Conservation (phyloP, 2,888 invertebrate species). For the Chrysomela aeneicollis region DNA sequence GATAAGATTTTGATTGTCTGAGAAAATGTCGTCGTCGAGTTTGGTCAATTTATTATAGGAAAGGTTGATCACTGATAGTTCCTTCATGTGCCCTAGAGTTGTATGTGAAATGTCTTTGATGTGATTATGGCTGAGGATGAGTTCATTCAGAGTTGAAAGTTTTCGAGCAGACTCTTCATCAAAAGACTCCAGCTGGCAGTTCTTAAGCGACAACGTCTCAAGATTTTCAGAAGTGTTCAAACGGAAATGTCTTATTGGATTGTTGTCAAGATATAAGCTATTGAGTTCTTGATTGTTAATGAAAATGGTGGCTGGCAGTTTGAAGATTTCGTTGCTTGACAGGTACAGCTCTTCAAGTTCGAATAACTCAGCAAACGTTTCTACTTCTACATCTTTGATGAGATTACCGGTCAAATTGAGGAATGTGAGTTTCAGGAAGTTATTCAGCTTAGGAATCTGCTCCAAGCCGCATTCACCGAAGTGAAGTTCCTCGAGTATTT, state of each 20-base stretch:
- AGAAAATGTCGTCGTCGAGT: conserved; percentile 73
- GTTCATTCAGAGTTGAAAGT: conserved; percentile 62
- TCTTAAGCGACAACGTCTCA: conserved; percentile 73
- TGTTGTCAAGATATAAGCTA: conserved; percentile 74
- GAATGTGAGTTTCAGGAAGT: conserved; percentile 63
- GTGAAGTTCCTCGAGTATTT: conserved; percentile 69
- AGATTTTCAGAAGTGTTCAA: conserved; percentile 70
- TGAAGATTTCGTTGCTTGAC: conserved; percentile 72
- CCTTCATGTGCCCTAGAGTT: conserved; percentile 72
- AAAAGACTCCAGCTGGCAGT: conserved; percentile 72
- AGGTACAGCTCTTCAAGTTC: conserved; percentile 77
- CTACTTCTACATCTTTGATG: conserved; percentile 68
- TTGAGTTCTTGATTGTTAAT: conserved; percentile 71
- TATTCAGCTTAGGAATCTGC: conserved; percentile 65
- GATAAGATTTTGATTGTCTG: conserved; percentile 73
- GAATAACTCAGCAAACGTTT: conserved; percentile 69
- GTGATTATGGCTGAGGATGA: conserved; percentile 75
- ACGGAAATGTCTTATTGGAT: conserved; percentile 71
- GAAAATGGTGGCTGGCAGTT: conserved; percentile 71
- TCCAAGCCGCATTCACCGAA: conserved; percentile 75
- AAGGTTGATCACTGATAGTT: conserved; percentile 75
- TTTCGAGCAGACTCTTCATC: conserved; percentile 72
- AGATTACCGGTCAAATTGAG: conserved; percentile 75
- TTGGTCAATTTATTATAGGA: conserved; percentile 76
- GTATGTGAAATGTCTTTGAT: conserved; percentile 74